Conservation (phyloP, 1,140 invertebrate species). For the Delia radicum region DNA sequence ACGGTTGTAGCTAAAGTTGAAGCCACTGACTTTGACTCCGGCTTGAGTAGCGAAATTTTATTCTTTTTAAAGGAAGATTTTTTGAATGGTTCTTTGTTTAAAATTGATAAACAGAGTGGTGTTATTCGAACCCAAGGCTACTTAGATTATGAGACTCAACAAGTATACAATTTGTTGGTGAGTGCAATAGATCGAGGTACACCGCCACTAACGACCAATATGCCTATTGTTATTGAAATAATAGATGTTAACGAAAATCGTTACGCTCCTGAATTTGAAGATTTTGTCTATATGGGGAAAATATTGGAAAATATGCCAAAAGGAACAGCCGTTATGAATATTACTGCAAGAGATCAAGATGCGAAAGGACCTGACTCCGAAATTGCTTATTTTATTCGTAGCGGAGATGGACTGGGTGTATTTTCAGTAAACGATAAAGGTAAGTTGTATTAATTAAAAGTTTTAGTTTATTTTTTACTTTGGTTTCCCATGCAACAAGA, state of each 20-base stretch:
- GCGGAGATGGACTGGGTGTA: conserved; percentile 85
- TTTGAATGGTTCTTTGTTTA: conserved; percentile 63
- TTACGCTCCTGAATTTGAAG: conserved; percentile 79
- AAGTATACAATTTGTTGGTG: conserved; percentile 84
- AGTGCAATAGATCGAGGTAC: conserved; percentile 78
- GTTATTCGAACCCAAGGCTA: conserved; percentile 74
- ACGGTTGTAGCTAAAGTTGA: conserved; percentile 81
- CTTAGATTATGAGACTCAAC: conserved; percentile 85
- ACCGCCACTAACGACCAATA: conserved; percentile 71
- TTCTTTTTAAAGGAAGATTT: conserved; percentile 72
- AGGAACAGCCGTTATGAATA: conserved; percentile 72
- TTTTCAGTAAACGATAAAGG: conserved; percentile 91
- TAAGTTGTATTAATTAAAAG: conserved; percentile 59
- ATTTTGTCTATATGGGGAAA: conserved; percentile 71
- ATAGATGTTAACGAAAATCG: conserved; percentile 92
- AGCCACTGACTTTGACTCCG: conserved; percentile 85
- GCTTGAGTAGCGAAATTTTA: conserved; percentile 72
- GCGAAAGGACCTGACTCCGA: conserved; percentile 73
- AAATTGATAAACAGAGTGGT: conserved; percentile 79
- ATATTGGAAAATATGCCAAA: conserved; percentile 76
- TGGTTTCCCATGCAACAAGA: too few relatives aligned
- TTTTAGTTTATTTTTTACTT: too few relatives aligned
- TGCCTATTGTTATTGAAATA: conserved; percentile 80
- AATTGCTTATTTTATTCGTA: conserved; percentile 83
- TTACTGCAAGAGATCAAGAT: conserved; percentile 79